Percentiles rank a stretch among this genome's conserved stretches.
These are phyloP conservation scores for Cephus pulcher DNA, from an alignment of 2,888 invertebrate species.

Conservation along the genomic window DNA sequence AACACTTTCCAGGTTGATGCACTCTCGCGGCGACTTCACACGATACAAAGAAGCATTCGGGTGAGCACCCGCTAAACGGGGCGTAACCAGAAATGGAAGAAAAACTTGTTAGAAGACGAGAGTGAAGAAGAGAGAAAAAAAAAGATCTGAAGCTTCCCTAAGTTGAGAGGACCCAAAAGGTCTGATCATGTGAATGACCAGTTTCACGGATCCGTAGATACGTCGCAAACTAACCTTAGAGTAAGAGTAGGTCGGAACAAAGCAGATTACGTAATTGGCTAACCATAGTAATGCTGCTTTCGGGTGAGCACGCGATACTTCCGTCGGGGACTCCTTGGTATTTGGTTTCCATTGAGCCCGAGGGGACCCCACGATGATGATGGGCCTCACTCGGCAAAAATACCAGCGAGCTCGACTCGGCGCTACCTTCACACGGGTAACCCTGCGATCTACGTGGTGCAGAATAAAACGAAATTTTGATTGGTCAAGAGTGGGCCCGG, in stretches of 20 bases:
- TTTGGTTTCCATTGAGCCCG: neutral
- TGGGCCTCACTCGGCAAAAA: neutral
- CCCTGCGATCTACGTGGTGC: neutral
- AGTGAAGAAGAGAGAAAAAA: neutral
- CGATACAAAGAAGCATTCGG: neutral
- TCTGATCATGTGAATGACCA: neutral
- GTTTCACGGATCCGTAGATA: neutral
- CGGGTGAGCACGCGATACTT: neutral
- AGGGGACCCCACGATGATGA: neutral
- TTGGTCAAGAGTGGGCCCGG: conserved; percentile 44
- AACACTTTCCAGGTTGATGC: neutral
- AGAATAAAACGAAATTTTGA: conserved; percentile 15
- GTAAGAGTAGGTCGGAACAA: neutral
- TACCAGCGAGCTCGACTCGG: neutral
- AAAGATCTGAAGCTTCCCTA: neutral
- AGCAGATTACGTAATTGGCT: neutral
- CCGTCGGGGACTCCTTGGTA: neutral
- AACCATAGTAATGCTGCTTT: neutral
- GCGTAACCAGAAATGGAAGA: neutral
- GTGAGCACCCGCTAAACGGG: neutral
- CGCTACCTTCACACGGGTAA: neutral
- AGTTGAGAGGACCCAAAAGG: neutral
- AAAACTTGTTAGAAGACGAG: neutral
- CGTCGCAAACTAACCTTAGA: neutral
- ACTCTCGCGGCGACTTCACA: neutral